Base-by-base conservation (phyloP, 2,888 invertebrate genomes). In the Tuta absoluta region DNA sequence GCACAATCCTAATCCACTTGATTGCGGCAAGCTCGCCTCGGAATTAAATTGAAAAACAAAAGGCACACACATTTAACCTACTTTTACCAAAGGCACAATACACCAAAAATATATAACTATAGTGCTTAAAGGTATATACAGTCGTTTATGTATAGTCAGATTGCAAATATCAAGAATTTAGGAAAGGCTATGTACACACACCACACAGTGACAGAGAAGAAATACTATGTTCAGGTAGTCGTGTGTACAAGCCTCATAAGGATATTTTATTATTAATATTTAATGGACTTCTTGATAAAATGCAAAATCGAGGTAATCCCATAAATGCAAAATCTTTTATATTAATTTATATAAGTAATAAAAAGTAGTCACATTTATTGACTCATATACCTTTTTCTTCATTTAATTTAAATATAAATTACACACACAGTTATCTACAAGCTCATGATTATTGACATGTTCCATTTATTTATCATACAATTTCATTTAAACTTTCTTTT, bases 31-130 rank as follows among this genome's bases (percentile, higher is more conserved):
- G 21, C 38, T 41, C 38, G 19, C 48, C 28, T n/a, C 12, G 1
- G 19, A 7, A 24, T 23, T 21, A 17, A 37, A 21, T 48, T 17
- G 37, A 45, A 85, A 88, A 88, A 80, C 77, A 86, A 90, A 90
- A 90, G 89, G 90, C 89, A 91, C 89, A 80, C 75, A 88, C 80
- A 85, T 85, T 87, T 81, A 86, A 86, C 79, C 83, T 87, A 87
- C 80, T 73, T 64, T 82, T 84, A 84, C 80, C 70, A 84, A 90
- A 90, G 90, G 90, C 90, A 91, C 90, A 83, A 82, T 87, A 86
- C 82, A 86, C 81, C 76, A 80, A 23, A 61, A 63, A 17, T n/a
- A 28, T 33, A 56, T 24, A 56, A 28, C 12, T 53, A 53, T 24
- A 23, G 23, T 24, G 24, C 23, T 23, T 14, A 17, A 53, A 53